Evolutionary conservation across 1,140 invertebrate genomes (phyloP), one percentile per base, ranked within the genome.

Genomic region (Macrocentrus cingulum): DNA sequence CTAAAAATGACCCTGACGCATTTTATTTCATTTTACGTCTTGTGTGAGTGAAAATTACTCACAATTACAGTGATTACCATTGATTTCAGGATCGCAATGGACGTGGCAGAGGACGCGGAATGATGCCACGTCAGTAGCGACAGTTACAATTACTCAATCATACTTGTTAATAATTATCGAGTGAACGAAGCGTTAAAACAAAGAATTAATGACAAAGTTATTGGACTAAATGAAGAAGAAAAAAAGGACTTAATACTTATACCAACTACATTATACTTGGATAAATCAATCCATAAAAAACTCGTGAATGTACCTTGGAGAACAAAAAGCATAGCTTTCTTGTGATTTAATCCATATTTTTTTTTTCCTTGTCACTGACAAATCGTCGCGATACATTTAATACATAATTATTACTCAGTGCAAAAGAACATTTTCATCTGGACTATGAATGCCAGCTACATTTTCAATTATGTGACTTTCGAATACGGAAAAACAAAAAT

Each of bases 61-160:
- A 25, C 23, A 23, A n/a, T 9, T 34, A 29, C 25, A 36, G 2
- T 36, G 16, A 39, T 23, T 36, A n/a, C 36, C 44, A 49, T 7
- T 41, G 13, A 34, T 71, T 72, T 34, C 63, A 79, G 76, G 77
- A 80, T 3, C 75, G 76, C 48, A 76, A 77, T 42, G 66, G 66
- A 56, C 65, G 74, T 66, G 71, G 74, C 39, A 73, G 76, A 63
- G 75, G 74, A 46, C 53, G 53, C 18, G 66, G 66, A n/a, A n/a
- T n/a, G 22, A 64, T 69, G 18, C 32, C 59, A 39, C 76, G 76
- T 59, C 77, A 80, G 74, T 80, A 80, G 75, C 76, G 66, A 59
- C 62, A 61, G 68, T 67, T 71, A 64, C 60, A 34, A 6, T n/a
- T 41, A 37, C 23, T 42, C 18, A 49, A 56, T 69, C 61, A 67